A percentile compares a stretch with the other conserved stretches of the same genome.
These are phyloP conservation scores for Meriones unguiculatus DNA, from an alignment of 2,113 vertebrate species.

Conservation along the genomic window DNA sequence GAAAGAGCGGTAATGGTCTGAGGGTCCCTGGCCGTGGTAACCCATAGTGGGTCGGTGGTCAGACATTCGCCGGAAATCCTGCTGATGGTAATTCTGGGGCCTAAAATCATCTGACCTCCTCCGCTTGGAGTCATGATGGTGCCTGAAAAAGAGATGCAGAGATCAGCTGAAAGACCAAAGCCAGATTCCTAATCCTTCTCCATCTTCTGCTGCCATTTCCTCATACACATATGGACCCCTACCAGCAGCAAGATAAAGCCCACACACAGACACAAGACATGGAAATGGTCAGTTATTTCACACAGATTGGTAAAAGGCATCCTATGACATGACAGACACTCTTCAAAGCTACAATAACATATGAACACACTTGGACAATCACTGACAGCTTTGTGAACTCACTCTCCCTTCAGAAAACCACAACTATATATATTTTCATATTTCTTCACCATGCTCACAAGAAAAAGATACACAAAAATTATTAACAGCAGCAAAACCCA, in stretches of 20 bases:
- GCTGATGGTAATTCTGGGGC: slow-evolving; percentile 94
- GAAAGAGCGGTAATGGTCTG: slow-evolving; percentile 95
- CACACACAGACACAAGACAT: neutral
- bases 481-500: slow-evolving; percentile 8
- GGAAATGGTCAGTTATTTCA: neutral
- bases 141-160: slow-evolving; percentile 85
- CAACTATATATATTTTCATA: neutral
- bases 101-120: slow-evolving; percentile 95
- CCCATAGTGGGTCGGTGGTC: slow-evolving; percentile 92
- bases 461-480: slow-evolving; percentile 19
- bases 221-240: accelerated
- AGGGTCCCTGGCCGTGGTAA: slow-evolving; percentile 90
- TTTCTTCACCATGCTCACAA: neutral
- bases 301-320: neutral
- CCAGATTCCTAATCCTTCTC: neutral
- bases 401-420: neutral
- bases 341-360: neutral
- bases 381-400: neutral
- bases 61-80: slow-evolving; percentile 95
- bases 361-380: neutral
- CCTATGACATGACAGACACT: neutral
- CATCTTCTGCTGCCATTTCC: neutral
- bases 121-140: slow-evolving; percentile 94
- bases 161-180: neutral
- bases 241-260: neutral